Conservation (phyloP, 2,888 invertebrate species). For the Xylocampa areola region DNA sequence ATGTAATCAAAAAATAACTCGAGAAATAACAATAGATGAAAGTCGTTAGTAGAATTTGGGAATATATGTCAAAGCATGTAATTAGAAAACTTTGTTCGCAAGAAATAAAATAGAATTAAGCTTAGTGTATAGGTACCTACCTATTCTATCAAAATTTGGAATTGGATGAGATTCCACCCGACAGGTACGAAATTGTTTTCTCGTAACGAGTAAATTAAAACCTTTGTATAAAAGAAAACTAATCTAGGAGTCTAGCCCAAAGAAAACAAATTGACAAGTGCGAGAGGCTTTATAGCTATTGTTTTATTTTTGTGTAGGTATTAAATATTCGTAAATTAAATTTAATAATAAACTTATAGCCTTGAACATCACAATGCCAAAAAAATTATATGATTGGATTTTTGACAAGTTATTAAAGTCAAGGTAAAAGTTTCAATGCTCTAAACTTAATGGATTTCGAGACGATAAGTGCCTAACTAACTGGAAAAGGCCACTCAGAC, state of each 20-base stretch:
- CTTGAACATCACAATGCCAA: constrained; percentile 8
- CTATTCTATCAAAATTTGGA: constrained; percentile 6
- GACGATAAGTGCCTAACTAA: constrained; percentile 10
- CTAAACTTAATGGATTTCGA: constrained; percentile 15
- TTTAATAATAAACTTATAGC: constrained; percentile 1
- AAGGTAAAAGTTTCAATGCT: constrained; percentile 22
- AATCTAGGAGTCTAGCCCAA: constrained; percentile 4
- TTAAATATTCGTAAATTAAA: no score
- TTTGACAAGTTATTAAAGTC: constrained; percentile 18
- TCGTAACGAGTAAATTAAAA: constrained; percentile 3
- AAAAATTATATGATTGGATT: constrained; percentile 5
- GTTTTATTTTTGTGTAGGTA: no score
- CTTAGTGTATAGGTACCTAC: no score
- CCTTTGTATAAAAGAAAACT: constrained; percentile 11
- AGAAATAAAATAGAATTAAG: constrained; percentile 3
- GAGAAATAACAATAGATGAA: constrained; percentile 51
- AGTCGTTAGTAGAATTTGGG: constrained; percentile 21
- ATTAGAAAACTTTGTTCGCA: constrained; percentile 32
- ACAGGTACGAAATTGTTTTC: constrained; percentile 12
- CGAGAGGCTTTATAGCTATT: no score
- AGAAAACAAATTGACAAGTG: not conserved
- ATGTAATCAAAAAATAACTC: constrained; percentile 38
- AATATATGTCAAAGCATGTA: constrained; percentile 33
- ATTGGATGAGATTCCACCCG: constrained; percentile 11
- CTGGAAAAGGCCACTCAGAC: constrained; percentile 16